Evolutionary conservation across 2,113 vertebrate species (phyloP).

Genomic region (Neopipo cinnamomea): DNA sequence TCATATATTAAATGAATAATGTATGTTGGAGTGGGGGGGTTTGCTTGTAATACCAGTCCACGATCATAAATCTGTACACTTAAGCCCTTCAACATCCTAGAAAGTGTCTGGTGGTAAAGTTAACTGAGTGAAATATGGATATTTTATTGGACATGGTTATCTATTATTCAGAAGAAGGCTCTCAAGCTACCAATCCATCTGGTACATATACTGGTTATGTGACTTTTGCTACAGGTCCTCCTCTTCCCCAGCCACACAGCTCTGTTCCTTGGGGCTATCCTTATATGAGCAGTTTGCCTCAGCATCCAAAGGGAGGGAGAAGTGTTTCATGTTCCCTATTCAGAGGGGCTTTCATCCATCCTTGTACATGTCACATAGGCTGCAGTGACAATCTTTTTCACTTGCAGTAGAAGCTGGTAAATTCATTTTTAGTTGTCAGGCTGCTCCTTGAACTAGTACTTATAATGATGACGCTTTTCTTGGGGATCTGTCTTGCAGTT

Average conservation of each 20-base stretch:
- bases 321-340: not conserved
- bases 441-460: not conserved
- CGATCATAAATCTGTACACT: not conserved
- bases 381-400: not conserved
- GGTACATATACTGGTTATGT: not conserved
- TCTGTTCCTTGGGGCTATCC: not conserved
- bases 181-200: not conserved
- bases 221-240: not conserved
- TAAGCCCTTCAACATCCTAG: not conserved
- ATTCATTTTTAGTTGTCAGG: not conserved
- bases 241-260: not conserved
- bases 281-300: not conserved
- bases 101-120: not conserved
- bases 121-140: not conserved
- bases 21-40: not conserved
- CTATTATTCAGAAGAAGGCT: not conserved
- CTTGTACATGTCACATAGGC: fast-evolving
- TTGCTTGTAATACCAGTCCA: not conserved
- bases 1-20: not conserved
- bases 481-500: not conserved
- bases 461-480: not conserved
- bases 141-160: not conserved
- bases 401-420: not conserved
- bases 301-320: not conserved
- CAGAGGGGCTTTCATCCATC: not conserved